These are phyloP conservation scores for Calliopum simillimum DNA, from an alignment of 2,888 invertebrate species.

Conservation along the genomic window DNA sequence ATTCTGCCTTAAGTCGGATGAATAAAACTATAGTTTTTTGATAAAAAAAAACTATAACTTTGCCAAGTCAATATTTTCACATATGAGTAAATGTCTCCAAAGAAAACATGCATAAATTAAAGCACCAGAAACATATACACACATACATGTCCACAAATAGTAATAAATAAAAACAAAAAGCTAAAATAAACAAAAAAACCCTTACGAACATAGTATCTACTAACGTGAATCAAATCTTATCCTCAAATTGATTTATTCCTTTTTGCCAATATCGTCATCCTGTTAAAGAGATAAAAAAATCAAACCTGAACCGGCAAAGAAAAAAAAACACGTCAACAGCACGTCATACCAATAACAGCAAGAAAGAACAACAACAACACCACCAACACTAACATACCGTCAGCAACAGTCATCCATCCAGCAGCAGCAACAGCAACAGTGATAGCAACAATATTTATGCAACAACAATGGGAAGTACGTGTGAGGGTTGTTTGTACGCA, in stretches of 20 bases:
- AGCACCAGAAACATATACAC: too few species aligned
- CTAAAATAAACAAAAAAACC: not conserved
- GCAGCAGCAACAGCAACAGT: conserved; percentile 23
- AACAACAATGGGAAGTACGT: conserved; percentile 3
- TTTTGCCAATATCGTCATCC: conserved; percentile 2
- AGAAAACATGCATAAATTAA: too few species aligned
- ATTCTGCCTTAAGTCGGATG: too few species aligned
- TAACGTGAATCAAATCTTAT: conserved; percentile 6
- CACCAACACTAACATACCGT: conserved; percentile 16
- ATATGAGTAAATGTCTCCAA: too few species aligned
- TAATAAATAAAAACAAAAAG: not conserved
- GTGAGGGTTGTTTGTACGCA: conserved; percentile 32
- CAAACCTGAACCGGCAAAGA: not conserved
- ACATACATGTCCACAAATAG: not conserved
- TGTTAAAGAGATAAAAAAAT: not conserved
- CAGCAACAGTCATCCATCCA: conserved; percentile 26
- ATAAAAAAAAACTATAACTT: too few species aligned
- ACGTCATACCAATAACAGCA: not conserved
- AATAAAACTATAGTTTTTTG: too few species aligned
- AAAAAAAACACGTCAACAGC: conserved; percentile 1
- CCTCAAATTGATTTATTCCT: conserved; percentile 5
- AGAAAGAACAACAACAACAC: conserved; percentile 12
- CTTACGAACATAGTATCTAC: not conserved
- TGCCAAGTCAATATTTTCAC: too few species aligned
- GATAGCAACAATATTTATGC: conserved; percentile 2